phyloP scores from a whole-genome alignment of 2,113 vertebrate species.

The Turnix velox region DNA sequence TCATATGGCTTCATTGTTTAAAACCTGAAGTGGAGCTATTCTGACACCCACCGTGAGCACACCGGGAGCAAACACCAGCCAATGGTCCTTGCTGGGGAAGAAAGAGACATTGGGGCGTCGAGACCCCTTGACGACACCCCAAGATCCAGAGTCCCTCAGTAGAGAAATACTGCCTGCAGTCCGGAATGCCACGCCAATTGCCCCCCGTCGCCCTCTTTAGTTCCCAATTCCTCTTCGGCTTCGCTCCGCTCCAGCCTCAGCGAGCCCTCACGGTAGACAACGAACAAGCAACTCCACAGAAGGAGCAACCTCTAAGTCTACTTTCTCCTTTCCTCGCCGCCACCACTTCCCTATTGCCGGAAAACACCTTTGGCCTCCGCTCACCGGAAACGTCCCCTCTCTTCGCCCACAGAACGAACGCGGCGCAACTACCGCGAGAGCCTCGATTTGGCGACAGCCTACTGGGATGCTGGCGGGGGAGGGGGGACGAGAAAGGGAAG shows the following conservation, averaged over 20 bases:
- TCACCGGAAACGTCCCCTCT: neutral
- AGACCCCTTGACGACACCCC: neutral
- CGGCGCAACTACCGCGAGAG: neutral
- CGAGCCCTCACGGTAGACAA: accelerated
- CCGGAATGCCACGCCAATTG: no score
- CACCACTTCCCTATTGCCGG: accelerated
- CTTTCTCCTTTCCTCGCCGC: accelerated
- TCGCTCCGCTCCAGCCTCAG: no score
- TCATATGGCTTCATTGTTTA: accelerated
- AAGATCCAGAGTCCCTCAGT: accelerated
- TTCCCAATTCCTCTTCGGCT: no score
- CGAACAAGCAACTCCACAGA: accelerated
- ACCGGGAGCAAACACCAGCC: accelerated
- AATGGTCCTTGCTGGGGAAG: no score
- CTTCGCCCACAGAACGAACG: accelerated
- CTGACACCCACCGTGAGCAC: accelerated
- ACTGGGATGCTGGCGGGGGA: neutral
- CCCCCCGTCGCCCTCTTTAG: neutral
- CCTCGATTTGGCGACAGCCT: accelerated
- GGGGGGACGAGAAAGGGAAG: accelerated
- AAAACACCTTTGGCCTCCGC: neutral
- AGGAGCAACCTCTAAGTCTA: accelerated
- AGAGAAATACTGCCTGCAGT: accelerated
- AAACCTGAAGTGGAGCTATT: accelerated
- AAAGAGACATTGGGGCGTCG: no score